Evolutionary conservation across 2,113 vertebrate species (phyloP).

Genomic region (Thunnus maccoyii): DNA sequence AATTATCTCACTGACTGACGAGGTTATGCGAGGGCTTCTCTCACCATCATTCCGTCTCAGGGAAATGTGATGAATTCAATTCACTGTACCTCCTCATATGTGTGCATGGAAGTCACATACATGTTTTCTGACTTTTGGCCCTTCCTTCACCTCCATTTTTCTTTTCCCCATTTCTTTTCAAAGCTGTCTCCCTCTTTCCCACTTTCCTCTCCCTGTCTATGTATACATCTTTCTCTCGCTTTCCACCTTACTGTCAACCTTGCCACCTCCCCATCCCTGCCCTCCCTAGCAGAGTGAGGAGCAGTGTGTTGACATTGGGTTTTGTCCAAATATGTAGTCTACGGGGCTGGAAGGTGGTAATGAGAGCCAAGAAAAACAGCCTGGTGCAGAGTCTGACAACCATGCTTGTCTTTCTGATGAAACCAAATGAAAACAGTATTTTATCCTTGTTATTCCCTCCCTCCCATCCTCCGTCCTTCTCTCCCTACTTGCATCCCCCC

Average conservation of each 20-base stretch:
- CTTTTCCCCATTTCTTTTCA: background rate
- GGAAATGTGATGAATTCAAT: constrained; percentile 44
- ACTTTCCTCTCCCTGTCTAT: constrained; percentile 15
- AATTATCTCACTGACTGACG: constrained; percentile 71
- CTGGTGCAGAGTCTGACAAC: constrained; percentile 75
- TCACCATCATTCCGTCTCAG: constrained; percentile 28
- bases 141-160: constrained; percentile 5
- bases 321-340: constrained; percentile 81
- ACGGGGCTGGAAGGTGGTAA: constrained; percentile 74
- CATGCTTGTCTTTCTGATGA: constrained; percentile 77
- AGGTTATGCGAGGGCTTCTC: constrained; percentile 67
- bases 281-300: constrained; percentile 59
- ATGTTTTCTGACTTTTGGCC: constrained; percentile 16
- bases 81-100: constrained; percentile 27
- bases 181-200: background rate
- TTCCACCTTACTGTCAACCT: constrained; percentile 37
- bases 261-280: constrained; percentile 59
- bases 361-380: constrained; percentile 84
- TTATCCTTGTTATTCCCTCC: constrained; percentile 74
- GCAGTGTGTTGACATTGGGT: constrained; percentile 80
- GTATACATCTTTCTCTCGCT: constrained; percentile 15
- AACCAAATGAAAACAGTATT: constrained; percentile 81
- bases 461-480: constrained; percentile 50
- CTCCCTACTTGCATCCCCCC: constrained; percentile 8
- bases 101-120: constrained; percentile 15